Evolutionary conservation across 1,140 invertebrate genomes (phyloP), one percentile per base, ranked within the genome.

Genomic region (Caligus rogercresseyi): DNA sequence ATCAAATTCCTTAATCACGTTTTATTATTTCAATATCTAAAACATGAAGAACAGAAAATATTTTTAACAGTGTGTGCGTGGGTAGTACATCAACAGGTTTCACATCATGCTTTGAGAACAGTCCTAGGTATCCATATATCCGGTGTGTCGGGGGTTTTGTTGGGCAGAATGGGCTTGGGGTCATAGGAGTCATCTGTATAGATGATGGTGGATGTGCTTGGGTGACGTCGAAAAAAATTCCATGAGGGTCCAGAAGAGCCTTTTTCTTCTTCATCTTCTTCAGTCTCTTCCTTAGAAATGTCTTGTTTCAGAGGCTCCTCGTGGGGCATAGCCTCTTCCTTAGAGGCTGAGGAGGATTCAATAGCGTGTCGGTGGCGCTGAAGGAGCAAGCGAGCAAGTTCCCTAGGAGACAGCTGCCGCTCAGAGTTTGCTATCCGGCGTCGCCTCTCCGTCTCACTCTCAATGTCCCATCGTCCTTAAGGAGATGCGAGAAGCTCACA

Each of bases 131-230:
- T 18, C 57, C 57, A 60, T 31, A 60, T 31, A 43, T 60, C 57
- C 1, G 57, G 57, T 11, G 26, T 43, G 16, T 31, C 57, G 18
- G 57, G 57, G 23, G 57, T 26, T 18, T 31, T 25, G 24, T 60
- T 60, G 23, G 57, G 57, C 57, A 60, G 25, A 3, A 60, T 60
- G 57, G 57, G 57, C 1, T 31, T 25, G 2, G 57, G 57, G n/a
- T 60, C 57, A 53, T 60, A 26, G 13, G 23, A 25, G 2, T 25
- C 24, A 31, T 60, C 57, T 7, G 53, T 54, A 23, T 7, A 54
- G 16, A 60, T 11, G 43, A 60, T 60, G 57, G 57, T 60, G 11
- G 23, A 18, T 18, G 57, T 60, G 21, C 57, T 60, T 7, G 21
- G 57, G 21, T 20, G 25, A n/a, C 21, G 26, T 25, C 20, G 57